These are phyloP conservation scores for Cuniculus paca DNA, from an alignment of 2,797 vertebrate genomes.

Conservation along the genomic window DNA sequence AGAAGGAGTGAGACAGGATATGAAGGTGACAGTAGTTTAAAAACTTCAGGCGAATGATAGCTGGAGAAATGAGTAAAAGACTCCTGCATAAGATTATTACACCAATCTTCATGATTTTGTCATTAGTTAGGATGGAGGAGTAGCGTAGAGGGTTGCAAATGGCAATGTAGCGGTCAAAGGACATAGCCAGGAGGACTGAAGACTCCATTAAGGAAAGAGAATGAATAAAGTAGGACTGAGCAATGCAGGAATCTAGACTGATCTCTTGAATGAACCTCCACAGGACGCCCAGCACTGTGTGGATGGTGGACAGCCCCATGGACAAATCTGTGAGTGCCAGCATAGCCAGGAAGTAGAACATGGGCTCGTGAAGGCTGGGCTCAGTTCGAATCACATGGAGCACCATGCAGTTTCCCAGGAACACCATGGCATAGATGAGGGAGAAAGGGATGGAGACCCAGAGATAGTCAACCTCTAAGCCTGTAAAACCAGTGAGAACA, in stretches of 20 bases:
- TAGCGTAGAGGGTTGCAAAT: no score
- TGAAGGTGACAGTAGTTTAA: no score
- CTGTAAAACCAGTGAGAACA: slow-evolving; percentile 59
- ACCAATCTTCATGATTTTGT: no score
- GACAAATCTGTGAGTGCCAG: slow-evolving; percentile 68
- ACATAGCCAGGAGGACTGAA: slow-evolving; percentile 80
- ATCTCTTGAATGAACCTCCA: slow-evolving; percentile 48
- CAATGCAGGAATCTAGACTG: slow-evolving; percentile 63
- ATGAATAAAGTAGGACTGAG: slow-evolving; percentile 87
- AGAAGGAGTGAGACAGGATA: no score
- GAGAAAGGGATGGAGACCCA: slow-evolving; percentile 79
- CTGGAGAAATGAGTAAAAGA: no score
- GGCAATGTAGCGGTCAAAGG: slow-evolving; percentile 86
- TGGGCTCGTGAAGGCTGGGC: no score
- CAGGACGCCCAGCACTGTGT: neutral
- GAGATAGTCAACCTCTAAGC: slow-evolving; percentile 42
- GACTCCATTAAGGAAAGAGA: slow-evolving; percentile 71
- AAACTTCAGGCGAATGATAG: no score
- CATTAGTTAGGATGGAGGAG: no score
- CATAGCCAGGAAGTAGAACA: slow-evolving; percentile 67
- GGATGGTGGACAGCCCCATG: slow-evolving; percentile 68
- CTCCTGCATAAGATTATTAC: no score
- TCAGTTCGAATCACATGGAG: no score
- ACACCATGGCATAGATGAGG: slow-evolving; percentile 75
- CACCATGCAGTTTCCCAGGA: no score